Percentiles rank a stretch among this genome's conserved stretches.
Evolutionary conservation across 2,888 invertebrate species (phyloP).

Genomic region (Fragum whitleyi): DNA sequence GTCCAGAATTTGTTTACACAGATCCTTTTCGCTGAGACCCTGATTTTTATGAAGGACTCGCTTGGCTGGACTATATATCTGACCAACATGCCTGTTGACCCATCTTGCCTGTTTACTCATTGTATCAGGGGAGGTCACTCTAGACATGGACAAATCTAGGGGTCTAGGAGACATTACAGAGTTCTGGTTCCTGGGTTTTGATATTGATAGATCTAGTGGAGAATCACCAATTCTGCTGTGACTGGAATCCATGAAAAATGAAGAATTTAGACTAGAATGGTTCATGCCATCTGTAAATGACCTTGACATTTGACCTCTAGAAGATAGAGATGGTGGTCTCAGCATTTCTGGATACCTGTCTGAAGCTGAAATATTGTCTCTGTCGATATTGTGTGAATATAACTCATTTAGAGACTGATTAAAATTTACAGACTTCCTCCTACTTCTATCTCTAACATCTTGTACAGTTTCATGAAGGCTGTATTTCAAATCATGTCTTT

Average conservation of each 20-base stretch:
- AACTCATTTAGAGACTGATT: constrained; percentile 25
- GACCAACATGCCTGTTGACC: constrained; percentile 58
- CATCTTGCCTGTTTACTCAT: constrained; percentile 37
- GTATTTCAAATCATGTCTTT: background rate
- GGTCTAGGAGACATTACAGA: constrained; percentile 36
- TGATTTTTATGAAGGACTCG: constrained; percentile 62
- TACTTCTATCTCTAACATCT: background rate
- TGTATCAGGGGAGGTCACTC: background rate
- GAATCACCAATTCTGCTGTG: background rate
- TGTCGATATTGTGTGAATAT: background rate
- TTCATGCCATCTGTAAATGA: constrained; percentile 7
- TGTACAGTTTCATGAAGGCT: background rate
- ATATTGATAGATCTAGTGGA: constrained; percentile 12
- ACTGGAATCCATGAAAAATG: constrained; percentile 7
- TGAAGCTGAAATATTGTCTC: background rate
- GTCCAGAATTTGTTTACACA: constrained; percentile 70
- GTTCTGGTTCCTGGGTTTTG: constrained; percentile 3
- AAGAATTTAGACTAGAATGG: background rate
- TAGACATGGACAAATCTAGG: constrained; percentile 52
- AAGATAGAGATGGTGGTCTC: background rate
- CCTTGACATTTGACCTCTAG: background rate
- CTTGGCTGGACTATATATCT: constrained; percentile 61
- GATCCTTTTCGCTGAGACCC: constrained; percentile 65
- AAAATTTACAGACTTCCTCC: background rate
- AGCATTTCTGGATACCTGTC: background rate